Conservation (phyloP, 2,888 invertebrate species). For the Apamea sordens region DNA sequence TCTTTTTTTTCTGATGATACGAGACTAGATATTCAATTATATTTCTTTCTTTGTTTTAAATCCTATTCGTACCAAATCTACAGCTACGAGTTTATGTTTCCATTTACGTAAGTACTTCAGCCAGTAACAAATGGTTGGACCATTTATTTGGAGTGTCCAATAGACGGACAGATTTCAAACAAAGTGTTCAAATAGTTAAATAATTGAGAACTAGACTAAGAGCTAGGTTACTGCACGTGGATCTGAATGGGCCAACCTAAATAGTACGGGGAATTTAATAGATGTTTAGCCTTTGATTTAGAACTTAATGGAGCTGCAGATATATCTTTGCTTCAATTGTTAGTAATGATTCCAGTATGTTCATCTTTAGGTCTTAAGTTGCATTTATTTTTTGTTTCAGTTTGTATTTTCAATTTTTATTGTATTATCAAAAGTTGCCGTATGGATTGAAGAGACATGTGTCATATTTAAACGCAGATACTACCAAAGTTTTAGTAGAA, state of each 20-base stretch:
- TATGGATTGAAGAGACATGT: not conserved
- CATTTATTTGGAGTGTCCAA: constrained; percentile 26
- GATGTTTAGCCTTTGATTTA: constrained; percentile 25
- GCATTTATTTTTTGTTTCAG: not conserved
- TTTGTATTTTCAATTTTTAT: not conserved
- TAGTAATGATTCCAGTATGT: not conserved
- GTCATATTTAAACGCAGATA: not conserved
- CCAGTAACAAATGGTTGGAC: constrained; percentile 12
- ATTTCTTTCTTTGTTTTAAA: not conserved
- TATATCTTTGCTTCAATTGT: not conserved
- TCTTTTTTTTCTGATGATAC: no score
- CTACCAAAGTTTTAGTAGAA: not conserved
- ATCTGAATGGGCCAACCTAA: constrained; percentile 45
- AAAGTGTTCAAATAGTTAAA: constrained; percentile 35
- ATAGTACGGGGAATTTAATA: constrained; percentile 19
- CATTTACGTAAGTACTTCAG: constrained; percentile 8
- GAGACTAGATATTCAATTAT: not conserved
- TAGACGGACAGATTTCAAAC: constrained; percentile 50
- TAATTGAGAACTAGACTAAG: constrained; percentile 7
- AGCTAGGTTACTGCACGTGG: constrained; percentile 14
- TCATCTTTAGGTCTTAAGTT: not conserved
- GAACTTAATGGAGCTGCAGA: not conserved
- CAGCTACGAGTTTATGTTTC: not conserved
- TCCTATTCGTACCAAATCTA: not conserved
- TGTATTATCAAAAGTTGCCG: not conserved